Base-by-base conservation (phyloP, 2,797 vertebrate genomes). In the Telmatherina bonti region DNA sequence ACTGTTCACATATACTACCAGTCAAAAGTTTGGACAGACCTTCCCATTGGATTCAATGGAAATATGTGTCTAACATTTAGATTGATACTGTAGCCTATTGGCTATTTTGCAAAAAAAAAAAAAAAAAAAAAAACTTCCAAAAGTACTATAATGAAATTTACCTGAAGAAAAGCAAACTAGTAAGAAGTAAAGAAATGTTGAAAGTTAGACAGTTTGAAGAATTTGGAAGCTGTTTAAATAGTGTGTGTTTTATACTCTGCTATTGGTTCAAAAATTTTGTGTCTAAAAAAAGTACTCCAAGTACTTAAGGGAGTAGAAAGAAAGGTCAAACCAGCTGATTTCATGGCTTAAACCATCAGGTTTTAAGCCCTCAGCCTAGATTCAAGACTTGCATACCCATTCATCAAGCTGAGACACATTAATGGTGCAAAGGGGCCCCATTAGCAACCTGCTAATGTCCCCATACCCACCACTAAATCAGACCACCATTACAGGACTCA, bases 381-480 rank as follows among this genome's bases (percentile, higher is more conserved):
- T 47, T 47, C 43, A 47, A 47, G 20, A 43, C 41, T 18, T 18
- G 41, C 41, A 43, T 43, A 24, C 8, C 0, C 18, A 61, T 62
- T 43, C 0, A 9, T 38, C 52, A 67, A 67, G 47, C 24, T 71
- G n/a, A 11, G 7, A 62, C 24, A 51, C 51, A 0, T 38, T 70
- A 35, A 31, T 2, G 52, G 5, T n/a, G 11, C 33, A 60, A 27
- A 22, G 55, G 35, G 12, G 15, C 22, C 31, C 10, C 27, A 54
- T 8, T 30, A 35, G 16, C 52, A 74, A 53, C 22, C 43, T 41
- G 47, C 20, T 36, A 31, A 26, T 31, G 16, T 49, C 12, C 30
- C 49, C 35, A 47, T 20, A 52, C 65, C 33, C 13, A 45, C 5
- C 27, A 74, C 18, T 20, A 69, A 60, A 69, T 27, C 16, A 43